Conservation (phyloP, 2,797 vertebrate species). For the Etheostoma perlongum region DNA sequence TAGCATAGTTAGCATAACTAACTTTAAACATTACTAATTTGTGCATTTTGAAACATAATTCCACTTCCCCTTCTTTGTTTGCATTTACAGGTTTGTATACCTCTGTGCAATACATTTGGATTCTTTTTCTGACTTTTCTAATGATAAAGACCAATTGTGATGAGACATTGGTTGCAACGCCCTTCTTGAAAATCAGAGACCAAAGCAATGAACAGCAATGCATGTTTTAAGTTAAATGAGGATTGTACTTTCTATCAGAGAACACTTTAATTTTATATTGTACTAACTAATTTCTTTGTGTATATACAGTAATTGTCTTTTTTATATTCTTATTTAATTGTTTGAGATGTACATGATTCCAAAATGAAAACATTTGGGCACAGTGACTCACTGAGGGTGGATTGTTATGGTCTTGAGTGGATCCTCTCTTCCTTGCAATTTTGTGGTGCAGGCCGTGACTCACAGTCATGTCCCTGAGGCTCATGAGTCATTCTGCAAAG, state of each 20-base stretch:
- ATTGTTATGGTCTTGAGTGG: slow-evolving; percentile 40
- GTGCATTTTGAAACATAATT: neutral
- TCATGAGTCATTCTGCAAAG: slow-evolving; percentile 49
- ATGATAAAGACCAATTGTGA: neutral
- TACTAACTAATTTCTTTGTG: neutral
- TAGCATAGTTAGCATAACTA: neutral
- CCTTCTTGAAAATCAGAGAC: neutral
- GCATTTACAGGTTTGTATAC: neutral
- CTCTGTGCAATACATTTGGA: neutral
- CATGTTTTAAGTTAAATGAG: neutral
- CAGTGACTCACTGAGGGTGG: slow-evolving; percentile 42
- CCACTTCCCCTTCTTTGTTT: neutral
- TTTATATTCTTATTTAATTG: slow-evolving; percentile 21
- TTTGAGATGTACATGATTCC: slow-evolving; percentile 34
- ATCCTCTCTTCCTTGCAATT: slow-evolving; percentile 48
- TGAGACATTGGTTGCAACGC: too few species aligned
- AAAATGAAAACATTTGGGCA: slow-evolving; percentile 33
- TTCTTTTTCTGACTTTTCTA: neutral
- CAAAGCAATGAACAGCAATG: neutral
- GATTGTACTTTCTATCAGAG: neutral
- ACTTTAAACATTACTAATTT: neutral
- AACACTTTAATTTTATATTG: slow-evolving; percentile 11
- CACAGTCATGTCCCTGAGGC: slow-evolving; percentile 54
- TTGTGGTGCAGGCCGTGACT: slow-evolving; percentile 60
- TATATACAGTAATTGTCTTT: neutral